Conservation (phyloP, 2,797 vertebrate genomes). For the Parauchenoglanis punctatus region DNA sequence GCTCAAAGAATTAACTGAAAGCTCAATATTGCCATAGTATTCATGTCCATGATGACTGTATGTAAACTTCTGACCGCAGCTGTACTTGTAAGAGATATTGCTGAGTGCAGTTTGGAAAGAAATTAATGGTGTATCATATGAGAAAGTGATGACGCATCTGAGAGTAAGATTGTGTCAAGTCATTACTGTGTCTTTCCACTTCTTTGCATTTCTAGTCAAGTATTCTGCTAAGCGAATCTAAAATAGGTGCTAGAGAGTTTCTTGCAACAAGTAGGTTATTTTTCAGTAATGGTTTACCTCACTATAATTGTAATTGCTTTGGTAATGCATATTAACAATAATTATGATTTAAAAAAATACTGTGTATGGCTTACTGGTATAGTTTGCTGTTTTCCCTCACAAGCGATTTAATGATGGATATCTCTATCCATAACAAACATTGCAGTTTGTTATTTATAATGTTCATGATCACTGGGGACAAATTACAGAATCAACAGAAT, state of each 20-base stretch:
- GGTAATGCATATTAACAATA: background rate
- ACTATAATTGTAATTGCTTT: background rate
- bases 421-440: background rate
- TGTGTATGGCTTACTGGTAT: background rate
- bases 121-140: background rate
- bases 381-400: background rate
- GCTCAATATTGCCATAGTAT: too few species aligned
- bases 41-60: too few species aligned
- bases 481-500: conserved; percentile 21
- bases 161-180: background rate
- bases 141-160: background rate
- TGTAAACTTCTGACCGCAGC: too few species aligned
- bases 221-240: background rate
- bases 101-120: background rate
- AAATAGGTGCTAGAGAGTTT: background rate
- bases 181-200: background rate
- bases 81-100: background rate
- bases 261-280: background rate
- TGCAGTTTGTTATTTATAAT: background rate
- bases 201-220: background rate
- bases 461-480: background rate
- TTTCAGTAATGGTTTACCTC: background rate
- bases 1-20: too few species aligned
- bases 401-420: background rate
- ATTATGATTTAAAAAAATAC: background rate